phyloP scores from a whole-genome alignment of 2,113 vertebrate genomes.

The Ia io region DNA sequence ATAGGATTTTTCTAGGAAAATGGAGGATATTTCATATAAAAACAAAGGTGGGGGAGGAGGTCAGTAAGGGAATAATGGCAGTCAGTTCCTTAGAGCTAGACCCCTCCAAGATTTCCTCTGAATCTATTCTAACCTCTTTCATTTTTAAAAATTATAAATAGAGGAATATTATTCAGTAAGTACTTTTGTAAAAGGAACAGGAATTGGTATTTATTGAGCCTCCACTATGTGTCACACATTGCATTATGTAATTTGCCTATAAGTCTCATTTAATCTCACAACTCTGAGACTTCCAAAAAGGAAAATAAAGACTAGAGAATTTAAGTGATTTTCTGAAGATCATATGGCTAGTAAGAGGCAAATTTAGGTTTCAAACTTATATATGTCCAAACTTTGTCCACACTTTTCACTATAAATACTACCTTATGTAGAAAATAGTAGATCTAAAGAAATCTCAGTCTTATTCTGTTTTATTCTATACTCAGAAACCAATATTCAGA shows the following conservation, averaged over 20 bases:
- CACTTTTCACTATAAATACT: neutral
- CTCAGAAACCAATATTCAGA: slow-evolving; percentile 23
- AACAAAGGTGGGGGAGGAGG: neutral
- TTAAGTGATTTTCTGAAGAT: slow-evolving; percentile 46
- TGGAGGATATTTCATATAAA: slow-evolving; percentile 9
- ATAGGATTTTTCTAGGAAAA: slow-evolving; percentile 1
- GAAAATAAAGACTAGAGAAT: slow-evolving; percentile 23
- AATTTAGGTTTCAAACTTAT: slow-evolving; percentile 23
- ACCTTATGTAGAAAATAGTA: neutral
- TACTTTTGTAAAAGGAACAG: slow-evolving; percentile 13
- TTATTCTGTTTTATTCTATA: slow-evolving; percentile 33
- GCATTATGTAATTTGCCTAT: neutral
- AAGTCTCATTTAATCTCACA: slow-evolving; percentile 19
- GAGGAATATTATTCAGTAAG: slow-evolving; percentile 12
- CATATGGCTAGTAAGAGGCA: slow-evolving; percentile 6
- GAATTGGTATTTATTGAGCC: slow-evolving; percentile 26
- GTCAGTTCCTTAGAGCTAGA: neutral
- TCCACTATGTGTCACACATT: neutral
- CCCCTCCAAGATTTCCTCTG: neutral
- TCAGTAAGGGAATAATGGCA: neutral
- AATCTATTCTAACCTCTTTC: neutral
- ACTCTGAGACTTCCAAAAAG: neutral
- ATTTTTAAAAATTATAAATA: slow-evolving; percentile 15
- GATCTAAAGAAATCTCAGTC: slow-evolving; percentile 13
- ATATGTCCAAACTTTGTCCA: neutral